Evolutionary conservation across 2,888 invertebrate genomes (phyloP), one percentile per base, ranked within the genome.

Genomic region (Saturnia pavonia): DNA sequence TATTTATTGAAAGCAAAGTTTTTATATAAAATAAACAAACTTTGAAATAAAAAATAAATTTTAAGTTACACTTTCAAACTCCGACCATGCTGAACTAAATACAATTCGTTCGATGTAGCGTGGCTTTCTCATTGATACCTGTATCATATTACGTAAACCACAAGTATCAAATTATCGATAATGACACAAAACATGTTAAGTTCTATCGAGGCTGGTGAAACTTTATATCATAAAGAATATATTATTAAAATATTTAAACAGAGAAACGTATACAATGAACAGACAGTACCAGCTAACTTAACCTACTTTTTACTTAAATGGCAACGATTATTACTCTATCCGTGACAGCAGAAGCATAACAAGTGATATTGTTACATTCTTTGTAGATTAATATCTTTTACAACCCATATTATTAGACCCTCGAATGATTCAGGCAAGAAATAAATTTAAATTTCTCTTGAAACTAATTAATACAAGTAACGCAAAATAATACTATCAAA

Each of bases 31-130:
- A 48, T 48, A 48, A 48, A n/a, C 6, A 48, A 67, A 45, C 57
- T 57, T 65, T 63, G 3, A 3, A 51, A 69, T 68, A 68, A 68
- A 67, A 34, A 14, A 40, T 67, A 22, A 71, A 67, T 70, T 40
- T 57, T 16, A 72, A 71, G 86, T 89, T 89, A 89, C 75, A 86
- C 87, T 85, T 78, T 90, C 87, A 86, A 89, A 89, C 87, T 74
- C 83, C 75, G 83, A 85, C 78, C 85, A 76, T 72, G 71, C 74
- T 70, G 54, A 22, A 72, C 48, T 70, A 67, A 63, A 68, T 71
- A 67, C 45, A 57, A 63, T 71, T 12, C 65, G 34, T 65, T 69
- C 22, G 34, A 69, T 51, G 48, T 51, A 40, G 25, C 11, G 22
- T 66, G 40, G 34, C 65, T 12, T 51, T 66, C 51, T 51, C 48